Percentiles rank a stretch among this genome's conserved stretches.
Conservation (phyloP, 2,888 invertebrate species). For the Tetragonisca angustula region DNA sequence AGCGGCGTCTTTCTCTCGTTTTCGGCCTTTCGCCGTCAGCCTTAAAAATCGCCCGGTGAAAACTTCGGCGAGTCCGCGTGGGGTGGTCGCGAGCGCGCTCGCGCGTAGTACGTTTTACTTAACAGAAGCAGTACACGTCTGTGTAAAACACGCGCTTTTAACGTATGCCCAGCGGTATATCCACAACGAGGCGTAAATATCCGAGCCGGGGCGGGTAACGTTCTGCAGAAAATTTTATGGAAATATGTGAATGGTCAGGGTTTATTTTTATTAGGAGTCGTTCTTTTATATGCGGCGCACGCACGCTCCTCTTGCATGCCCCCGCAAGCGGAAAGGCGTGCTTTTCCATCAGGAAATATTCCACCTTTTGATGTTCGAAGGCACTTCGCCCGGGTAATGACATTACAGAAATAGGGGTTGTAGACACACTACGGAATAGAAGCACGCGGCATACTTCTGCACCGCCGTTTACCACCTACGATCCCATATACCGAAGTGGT, state of each 20-base stretch:
- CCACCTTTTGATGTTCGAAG: slow-evolving; percentile 76
- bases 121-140: slow-evolving; percentile 24
- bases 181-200: slow-evolving; percentile 50
- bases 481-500: slow-evolving; percentile 53
- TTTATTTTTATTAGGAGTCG: slow-evolving; percentile 75
- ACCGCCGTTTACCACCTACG: slow-evolving; percentile 68
- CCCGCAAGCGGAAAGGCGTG: slow-evolving; percentile 50
- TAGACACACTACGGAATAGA: slow-evolving; percentile 29
- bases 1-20: slow-evolving; percentile 1
- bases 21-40: neutral
- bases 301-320: slow-evolving; percentile 52
- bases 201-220: slow-evolving; percentile 37
- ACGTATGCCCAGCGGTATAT: slow-evolving; percentile 42
- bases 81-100: slow-evolving; percentile 20
- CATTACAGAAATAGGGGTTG: slow-evolving; percentile 67
- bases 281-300: slow-evolving; percentile 71
- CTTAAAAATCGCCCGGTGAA: slow-evolving; percentile 69
- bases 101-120: slow-evolving; percentile 49
- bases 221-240: slow-evolving; percentile 70
- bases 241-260: slow-evolving; percentile 72
- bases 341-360: slow-evolving; percentile 74
- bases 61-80: slow-evolving; percentile 58
- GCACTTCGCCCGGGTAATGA: slow-evolving; percentile 71
- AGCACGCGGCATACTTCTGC: slow-evolving; percentile 58
- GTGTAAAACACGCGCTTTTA: slow-evolving; percentile 67